Evolutionary conservation across 2,797 vertebrate species (phyloP).

Genomic region (Sphenodon punctatus): DNA sequence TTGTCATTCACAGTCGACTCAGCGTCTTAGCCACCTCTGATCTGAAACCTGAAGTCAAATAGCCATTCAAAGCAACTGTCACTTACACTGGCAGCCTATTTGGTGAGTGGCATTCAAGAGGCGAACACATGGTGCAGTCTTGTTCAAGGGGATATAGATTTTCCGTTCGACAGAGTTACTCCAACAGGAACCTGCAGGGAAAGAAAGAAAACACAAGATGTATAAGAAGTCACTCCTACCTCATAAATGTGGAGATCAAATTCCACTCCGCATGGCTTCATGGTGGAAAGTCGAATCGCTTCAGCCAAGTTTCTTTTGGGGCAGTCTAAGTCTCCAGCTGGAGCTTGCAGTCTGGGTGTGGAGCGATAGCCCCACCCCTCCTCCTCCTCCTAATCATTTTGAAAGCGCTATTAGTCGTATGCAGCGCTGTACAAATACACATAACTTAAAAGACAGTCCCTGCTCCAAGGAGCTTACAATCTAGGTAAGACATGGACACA

Average conservation of each 20-base stretch:
- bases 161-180: slow-evolving; percentile 91
- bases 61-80: background rate
- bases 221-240: accelerated
- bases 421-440: too few relatives aligned
- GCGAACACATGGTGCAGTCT: slow-evolving; percentile 87
- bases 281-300: background rate
- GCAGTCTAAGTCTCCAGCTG: too few relatives aligned
- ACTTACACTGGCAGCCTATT: slow-evolving; percentile 97
- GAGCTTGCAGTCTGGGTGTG: too few relatives aligned
- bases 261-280: background rate
- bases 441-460: too few relatives aligned
- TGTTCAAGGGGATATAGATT: slow-evolving; percentile 90
- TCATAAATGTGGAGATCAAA: accelerated
- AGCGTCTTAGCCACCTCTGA: too few relatives aligned
- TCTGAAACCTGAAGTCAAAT: background rate
- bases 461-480: too few relatives aligned
- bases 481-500: too few relatives aligned
- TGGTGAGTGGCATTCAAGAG: slow-evolving; percentile 96
- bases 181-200: slow-evolving; percentile 53
- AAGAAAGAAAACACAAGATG: background rate
- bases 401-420: too few relatives aligned
- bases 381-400: too few relatives aligned
- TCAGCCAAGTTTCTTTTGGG: too few relatives aligned
- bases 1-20: too few relatives aligned
- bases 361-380: too few relatives aligned